Evolutionary conservation across 92 coral and sea anemone genomes (phyloP), one percentile per base, ranked within the genome.

Genomic region (Porites lobata): DNA sequence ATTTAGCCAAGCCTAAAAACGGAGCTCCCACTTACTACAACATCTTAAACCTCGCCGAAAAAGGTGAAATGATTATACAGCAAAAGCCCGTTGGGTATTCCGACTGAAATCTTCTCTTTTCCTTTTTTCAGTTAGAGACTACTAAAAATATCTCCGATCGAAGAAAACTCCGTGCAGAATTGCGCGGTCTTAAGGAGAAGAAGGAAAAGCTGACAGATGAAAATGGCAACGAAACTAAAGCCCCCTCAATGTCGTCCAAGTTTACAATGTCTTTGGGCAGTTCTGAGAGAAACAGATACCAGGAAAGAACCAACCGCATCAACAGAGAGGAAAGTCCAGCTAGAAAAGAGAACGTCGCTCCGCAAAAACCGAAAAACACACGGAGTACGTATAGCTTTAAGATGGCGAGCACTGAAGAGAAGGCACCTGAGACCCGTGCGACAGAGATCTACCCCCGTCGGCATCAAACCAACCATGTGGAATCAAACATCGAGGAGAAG

Each of bases 111-210:
- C 47, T 4, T 38, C 47, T 10, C 21, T 50, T 15, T 62, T 53
- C 70, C 12, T 85, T 50, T 47, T 87, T 83, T 71, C 89, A 98
- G 99, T 89, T 98, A 90, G 99, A 98, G 65, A 86, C 90, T 15
- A 94, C 99, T 13, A 94, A 94, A 63, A 83, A 92, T 50, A 94
- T 98, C 57, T 94, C 95, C 68, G 99, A 98, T 56, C 88, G 99
- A 87, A 93, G 99, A 47, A 94, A 94, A 78, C 84, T 98, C 43
- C 93, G 99, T 22, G 96, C 94, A 54, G 96, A 96, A 38, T 84
- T 98, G 56, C 90, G 98, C 65, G 92, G 90, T 11, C 59, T 98
- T 75, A 87, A 91, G 77, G 95, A 97, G 54, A 91, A 91, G 81
- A 93, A 94, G 78, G 96, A 96, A 61, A 89, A 93, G 75, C 86